Base-by-base conservation (phyloP, 2,113 vertebrate genomes). In the Thalassarche chlororhynchos region DNA sequence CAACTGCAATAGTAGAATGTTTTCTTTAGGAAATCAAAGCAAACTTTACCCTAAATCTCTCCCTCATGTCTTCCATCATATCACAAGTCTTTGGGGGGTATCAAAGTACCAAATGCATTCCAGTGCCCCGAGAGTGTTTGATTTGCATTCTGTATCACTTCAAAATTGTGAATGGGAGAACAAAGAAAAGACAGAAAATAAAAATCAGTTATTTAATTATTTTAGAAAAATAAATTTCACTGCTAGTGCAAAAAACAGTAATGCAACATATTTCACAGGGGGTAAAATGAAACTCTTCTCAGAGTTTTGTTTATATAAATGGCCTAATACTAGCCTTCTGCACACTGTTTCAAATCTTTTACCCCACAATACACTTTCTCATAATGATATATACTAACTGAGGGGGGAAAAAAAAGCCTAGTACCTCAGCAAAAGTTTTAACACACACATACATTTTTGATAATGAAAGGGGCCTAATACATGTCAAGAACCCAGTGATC, bases 11-110 rank as follows among this genome's bases (percentile, higher is more conserved):
- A 95, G 80, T 1, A 91, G 72, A 87, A 84, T 84, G 76, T 88
- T 90, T 96, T 95, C 84, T 83, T 94, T 60, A 83, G 88, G 68
- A 91, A 90, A 93, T 51, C 79, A 91, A 93, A 96, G 83, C 52
- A 79, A 95, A 94, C 57, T 84, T 72, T 51, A 60, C 54, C 16
- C 82, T 78, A 72, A 94, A 76, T 66, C 49, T 65, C 87, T 70
- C 86, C 94, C 85, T 94, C 51, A 68, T 87, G 87, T 79, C 83
- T 87, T 75, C 66, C 80, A 94, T 75, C 60, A 46, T 74, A 87
- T 82, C 49, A 32, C 65, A 95, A 87, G 52, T 95, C 90, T 81
- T 87, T 34, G 69, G 62, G 65, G 71, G 77, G 65, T 88, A 90
- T 82, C 69, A 90, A 66, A 94, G 68, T 58, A 86, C 57, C 66